Conservation (phyloP, 2,888 invertebrate genomes). For the Aporophyla nigra region DNA sequence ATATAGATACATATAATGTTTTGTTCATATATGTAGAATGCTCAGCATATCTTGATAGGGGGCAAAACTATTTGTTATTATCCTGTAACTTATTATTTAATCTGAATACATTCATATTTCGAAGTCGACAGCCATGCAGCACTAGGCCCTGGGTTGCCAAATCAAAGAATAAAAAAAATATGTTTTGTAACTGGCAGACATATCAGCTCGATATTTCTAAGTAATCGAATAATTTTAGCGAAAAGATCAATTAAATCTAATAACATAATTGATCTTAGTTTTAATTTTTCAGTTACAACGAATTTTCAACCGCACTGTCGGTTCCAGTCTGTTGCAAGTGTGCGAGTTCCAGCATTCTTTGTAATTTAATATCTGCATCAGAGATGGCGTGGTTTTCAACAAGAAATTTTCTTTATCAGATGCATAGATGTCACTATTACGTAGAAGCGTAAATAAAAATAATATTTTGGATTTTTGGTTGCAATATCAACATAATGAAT, state of each 20-base stretch:
- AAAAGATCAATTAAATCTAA: background rate
- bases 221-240: too few species aligned
- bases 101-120: background rate
- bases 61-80: background rate
- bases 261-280: too few species aligned
- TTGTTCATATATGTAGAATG: background rate
- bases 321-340: background rate
- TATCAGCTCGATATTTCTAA: background rate
- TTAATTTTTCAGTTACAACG: background rate
- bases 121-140: constrained; percentile 3
- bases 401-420: background rate
- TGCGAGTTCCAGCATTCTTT: background rate
- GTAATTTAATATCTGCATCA: background rate
- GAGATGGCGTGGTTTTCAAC: constrained; percentile 14
- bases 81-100: too few species aligned
- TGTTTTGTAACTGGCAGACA: constrained; percentile 2
- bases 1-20: background rate
- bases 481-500: background rate
- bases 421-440: constrained; percentile 10
- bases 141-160: constrained; percentile 5
- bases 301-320: too few species aligned
- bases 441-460: background rate
- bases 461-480: background rate
- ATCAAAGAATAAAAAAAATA: background rate
- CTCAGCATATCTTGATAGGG: background rate